Conservation (phyloP, 2,797 vertebrate genomes). For the Carapus acus region DNA sequence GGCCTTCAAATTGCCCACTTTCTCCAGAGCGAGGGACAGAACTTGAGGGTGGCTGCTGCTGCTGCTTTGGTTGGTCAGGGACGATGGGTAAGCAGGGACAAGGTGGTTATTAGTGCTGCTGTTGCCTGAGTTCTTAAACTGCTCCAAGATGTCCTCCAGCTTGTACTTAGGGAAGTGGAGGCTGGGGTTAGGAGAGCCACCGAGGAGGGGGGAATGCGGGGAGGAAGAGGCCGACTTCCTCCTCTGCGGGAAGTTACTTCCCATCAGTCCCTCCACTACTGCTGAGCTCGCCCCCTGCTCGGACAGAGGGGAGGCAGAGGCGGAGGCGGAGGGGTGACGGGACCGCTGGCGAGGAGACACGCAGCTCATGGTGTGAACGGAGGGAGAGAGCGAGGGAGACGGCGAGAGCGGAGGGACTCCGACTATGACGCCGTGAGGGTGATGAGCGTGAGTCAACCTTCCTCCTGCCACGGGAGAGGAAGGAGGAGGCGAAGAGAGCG, state of each 20-base stretch:
- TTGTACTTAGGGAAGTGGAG: constrained; percentile 72
- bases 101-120: constrained; percentile 66
- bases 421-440: constrained; percentile 49
- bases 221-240: constrained; percentile 71
- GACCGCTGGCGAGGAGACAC: constrained; percentile 76
- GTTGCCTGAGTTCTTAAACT: constrained; percentile 76
- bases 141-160: constrained; percentile 75
- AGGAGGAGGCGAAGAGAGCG: constrained; percentile 61
- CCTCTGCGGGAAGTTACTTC: constrained; percentile 59
- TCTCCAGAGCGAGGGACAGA: constrained; percentile 50
- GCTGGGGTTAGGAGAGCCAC: constrained; percentile 66
- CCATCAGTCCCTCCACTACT: constrained; percentile 40
- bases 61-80: constrained; percentile 74
- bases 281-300: constrained; percentile 61
- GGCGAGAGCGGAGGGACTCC: constrained; percentile 52
- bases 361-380: constrained; percentile 71
- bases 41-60: constrained; percentile 65
- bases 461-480: constrained; percentile 62
- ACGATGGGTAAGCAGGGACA: constrained; percentile 49
- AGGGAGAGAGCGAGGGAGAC: constrained; percentile 61
- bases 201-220: constrained; percentile 64
- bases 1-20: constrained; percentile 39
- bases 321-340: constrained; percentile 74
- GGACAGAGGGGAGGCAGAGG: constrained; percentile 72
- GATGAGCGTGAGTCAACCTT: constrained; percentile 48